phyloP scores from a whole-genome alignment of 2,888 invertebrate genomes.

The Mythimna ferrago region DNA sequence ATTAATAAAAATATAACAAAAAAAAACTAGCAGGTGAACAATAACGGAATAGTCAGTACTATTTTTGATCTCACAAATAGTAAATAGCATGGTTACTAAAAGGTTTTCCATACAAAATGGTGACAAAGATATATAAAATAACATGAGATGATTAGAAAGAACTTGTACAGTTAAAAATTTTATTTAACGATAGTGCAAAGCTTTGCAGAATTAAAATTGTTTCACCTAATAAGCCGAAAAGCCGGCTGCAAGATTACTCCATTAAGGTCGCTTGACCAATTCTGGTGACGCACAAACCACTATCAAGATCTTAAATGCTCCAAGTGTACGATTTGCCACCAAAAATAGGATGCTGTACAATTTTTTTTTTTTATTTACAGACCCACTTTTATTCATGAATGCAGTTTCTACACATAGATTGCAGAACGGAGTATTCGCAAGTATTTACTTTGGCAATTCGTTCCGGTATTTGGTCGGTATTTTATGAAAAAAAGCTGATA shows the following conservation, averaged over 20 bases:
- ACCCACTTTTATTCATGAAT: slow-evolving; percentile 22
- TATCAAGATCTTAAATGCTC: slow-evolving; percentile 24
- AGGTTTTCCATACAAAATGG: too few relatives aligned
- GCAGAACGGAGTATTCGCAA: background rate
- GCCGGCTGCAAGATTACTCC: slow-evolving; percentile 41
- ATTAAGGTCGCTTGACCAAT: slow-evolving; percentile 50
- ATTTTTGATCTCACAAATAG: too few relatives aligned
- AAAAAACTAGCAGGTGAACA: too few relatives aligned
- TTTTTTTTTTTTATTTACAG: background rate
- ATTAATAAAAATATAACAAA: too few relatives aligned
- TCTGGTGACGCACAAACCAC: slow-evolving; percentile 44
- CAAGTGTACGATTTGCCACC: slow-evolving; percentile 24
- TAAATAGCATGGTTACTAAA: too few relatives aligned
- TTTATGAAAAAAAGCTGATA: slow-evolving; percentile 1
- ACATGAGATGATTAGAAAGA: background rate
- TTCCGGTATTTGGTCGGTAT: slow-evolving; percentile 30
- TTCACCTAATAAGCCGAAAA: slow-evolving; percentile 29
- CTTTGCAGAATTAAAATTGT: slow-evolving; percentile 16
- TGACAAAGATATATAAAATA: too few relatives aligned
- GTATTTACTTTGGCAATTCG: slow-evolving; percentile 37
- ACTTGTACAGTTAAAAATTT: slow-evolving; percentile 1
- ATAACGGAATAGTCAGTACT: too few relatives aligned
- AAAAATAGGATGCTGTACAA: slow-evolving; percentile 11
- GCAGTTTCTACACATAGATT: slow-evolving; percentile 24
- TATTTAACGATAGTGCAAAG: background rate